Evolutionary conservation across 2,113 vertebrate genomes (phyloP).

Genomic region (Mesoclemmys tuberculata): DNA sequence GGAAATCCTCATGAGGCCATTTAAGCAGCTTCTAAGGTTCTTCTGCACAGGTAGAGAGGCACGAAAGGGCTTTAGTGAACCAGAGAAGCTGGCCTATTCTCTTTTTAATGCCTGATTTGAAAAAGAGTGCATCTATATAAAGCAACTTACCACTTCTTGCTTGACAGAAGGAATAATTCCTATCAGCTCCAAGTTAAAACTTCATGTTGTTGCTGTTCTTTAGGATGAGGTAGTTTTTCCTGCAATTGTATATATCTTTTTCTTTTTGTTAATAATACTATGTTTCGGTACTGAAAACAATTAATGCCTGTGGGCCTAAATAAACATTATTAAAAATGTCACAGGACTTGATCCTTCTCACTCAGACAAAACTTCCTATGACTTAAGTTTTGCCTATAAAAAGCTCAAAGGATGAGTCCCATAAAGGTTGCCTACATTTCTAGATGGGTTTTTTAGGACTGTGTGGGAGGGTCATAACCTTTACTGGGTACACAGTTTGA

Average conservation of each 20-base stretch:
- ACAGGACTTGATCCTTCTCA: neutral
- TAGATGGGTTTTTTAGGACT: neutral
- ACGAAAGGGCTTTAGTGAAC: neutral
- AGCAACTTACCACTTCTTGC: neutral
- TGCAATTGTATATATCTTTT: neutral
- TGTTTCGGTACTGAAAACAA: neutral
- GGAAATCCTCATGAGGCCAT: neutral
- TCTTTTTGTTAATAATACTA: neutral
- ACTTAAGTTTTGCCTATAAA: neutral
- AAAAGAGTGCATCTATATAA: neutral
- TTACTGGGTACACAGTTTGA: neutral
- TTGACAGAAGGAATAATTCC: neutral
- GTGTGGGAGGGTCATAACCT: neutral
- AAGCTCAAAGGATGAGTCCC: neutral
- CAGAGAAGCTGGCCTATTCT: accelerated
- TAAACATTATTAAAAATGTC: neutral
- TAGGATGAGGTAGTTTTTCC: neutral
- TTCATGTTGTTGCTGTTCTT: neutral
- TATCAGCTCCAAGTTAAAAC: neutral
- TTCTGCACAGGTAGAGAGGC: neutral
- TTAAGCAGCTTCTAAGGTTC: accelerated
- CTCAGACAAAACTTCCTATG: neutral
- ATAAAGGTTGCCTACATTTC: too few species aligned
- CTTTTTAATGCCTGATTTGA: neutral
- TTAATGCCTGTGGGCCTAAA: neutral